These are phyloP conservation scores for Psittacula cyanocephala DNA, from an alignment of 2,113 vertebrate genomes.

Conservation along the genomic window DNA sequence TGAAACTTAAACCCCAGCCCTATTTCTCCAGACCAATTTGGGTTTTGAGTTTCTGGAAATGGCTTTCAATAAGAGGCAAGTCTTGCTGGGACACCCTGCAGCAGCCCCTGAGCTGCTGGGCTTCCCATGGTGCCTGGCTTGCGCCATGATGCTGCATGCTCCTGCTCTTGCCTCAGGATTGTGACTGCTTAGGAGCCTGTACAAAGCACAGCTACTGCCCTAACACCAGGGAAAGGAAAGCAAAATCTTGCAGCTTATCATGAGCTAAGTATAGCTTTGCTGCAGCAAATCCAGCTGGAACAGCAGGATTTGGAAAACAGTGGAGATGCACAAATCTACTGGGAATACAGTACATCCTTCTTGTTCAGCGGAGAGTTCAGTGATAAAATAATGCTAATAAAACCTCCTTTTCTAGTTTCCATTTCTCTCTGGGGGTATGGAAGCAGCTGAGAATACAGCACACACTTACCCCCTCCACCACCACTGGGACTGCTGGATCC, in stretches of 20 bases:
- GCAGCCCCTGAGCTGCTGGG: background rate
- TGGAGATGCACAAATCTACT: background rate
- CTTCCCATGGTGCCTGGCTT: accelerated
- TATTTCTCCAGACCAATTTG: background rate
- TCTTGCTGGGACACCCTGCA: background rate
- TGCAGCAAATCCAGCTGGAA: background rate
- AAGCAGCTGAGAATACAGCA: background rate
- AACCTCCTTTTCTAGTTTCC: background rate
- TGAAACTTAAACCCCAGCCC: background rate
- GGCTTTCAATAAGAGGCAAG: accelerated
- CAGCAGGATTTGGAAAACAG: background rate
- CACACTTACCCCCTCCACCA: background rate
- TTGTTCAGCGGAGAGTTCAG: background rate
- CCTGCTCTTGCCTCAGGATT: background rate
- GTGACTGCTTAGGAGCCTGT: accelerated
- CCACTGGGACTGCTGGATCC: background rate
- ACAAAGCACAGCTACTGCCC: background rate
- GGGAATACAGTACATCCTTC: background rate
- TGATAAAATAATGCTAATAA: background rate
- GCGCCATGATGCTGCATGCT: background rate
- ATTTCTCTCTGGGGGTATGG: background rate
- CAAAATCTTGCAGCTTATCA: accelerated
- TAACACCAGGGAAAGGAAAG: background rate
- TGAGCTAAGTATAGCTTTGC: background rate
- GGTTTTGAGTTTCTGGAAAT: background rate